Conservation (phyloP, 2,113 vertebrate species). For the Marcusenius ussheri region DNA sequence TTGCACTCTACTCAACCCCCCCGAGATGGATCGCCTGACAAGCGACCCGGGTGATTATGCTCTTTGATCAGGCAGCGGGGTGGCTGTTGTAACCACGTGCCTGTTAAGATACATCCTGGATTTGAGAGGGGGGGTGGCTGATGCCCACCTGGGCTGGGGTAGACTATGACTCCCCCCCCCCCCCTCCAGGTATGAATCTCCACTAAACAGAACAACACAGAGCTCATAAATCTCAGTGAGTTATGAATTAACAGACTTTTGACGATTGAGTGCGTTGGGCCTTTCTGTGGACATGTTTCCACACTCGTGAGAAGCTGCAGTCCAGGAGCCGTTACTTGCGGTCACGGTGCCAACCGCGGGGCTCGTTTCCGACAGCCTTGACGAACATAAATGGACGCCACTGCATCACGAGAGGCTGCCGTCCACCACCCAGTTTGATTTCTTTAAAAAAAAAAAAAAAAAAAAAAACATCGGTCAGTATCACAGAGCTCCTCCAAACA, state of each 20-base stretch:
- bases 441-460: background rate
- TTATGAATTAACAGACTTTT: constrained; percentile 41
- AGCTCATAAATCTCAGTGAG: background rate
- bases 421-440: constrained; percentile 25
- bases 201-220: background rate
- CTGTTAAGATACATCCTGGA: constrained; percentile 27
- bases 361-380: constrained; percentile 29
- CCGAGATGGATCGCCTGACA: constrained; percentile 50
- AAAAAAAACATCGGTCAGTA: constrained; percentile 46
- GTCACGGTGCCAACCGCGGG: constrained; percentile 42
- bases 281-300: constrained; percentile 43
- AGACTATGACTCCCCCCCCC: background rate
- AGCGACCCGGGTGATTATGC: constrained; percentile 52
- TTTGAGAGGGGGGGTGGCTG: constrained; percentile 27
- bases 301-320: constrained; percentile 24
- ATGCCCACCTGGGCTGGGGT: background rate
- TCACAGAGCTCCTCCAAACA: constrained; percentile 64
- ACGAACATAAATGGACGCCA: constrained; percentile 31
- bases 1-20: constrained; percentile 33
- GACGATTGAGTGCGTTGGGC: constrained; percentile 28
- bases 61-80: constrained; percentile 42
- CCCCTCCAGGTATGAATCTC: background rate
- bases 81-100: constrained; percentile 39
- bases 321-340: constrained; percentile 23
- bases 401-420: constrained; percentile 31